These are phyloP conservation scores for Calliopum simillimum DNA, from an alignment of 2,888 invertebrate genomes.

Conservation along the genomic window DNA sequence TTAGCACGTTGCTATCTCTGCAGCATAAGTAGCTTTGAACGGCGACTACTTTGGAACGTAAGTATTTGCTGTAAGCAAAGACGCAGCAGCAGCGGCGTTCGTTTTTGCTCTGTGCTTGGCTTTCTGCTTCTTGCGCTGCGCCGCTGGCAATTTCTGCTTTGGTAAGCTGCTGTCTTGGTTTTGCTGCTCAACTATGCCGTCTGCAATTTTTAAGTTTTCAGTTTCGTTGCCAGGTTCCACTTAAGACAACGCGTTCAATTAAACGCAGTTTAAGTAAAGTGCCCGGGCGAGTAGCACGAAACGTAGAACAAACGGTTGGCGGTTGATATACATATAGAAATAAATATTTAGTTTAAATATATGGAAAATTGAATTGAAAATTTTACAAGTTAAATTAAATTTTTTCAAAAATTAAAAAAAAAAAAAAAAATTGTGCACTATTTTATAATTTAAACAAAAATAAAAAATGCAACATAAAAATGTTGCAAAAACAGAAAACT, in stretches of 20 bases:
- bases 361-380: background rate
- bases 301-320: constrained; percentile 42
- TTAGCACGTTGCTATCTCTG: background rate
- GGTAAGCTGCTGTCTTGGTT: constrained; percentile 13
- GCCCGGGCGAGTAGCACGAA: constrained; percentile 60
- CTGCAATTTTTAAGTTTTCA: constrained; percentile 23
- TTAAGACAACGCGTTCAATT: constrained; percentile 50
- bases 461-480: constrained; percentile 1
- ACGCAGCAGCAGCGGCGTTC: too few relatives aligned
- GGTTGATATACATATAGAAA: constrained; percentile 42
- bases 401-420: constrained; percentile 14
- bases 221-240: constrained; percentile 50
- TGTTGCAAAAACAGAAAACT: constrained; percentile 17
- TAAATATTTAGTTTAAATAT: background rate
- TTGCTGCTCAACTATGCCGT: constrained; percentile 8
- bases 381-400: background rate
- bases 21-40: background rate
- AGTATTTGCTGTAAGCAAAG: background rate
- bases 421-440: too few relatives aligned
- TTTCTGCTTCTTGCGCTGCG: constrained; percentile 2
- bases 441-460: too few relatives aligned
- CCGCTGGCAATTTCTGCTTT: constrained; percentile 28
- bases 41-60: constrained; percentile 13
- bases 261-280: constrained; percentile 61
- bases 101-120: constrained; percentile 13